Evolutionary conservation across 2,113 vertebrate species (phyloP).

Genomic region (Suncus etruscus): DNA sequence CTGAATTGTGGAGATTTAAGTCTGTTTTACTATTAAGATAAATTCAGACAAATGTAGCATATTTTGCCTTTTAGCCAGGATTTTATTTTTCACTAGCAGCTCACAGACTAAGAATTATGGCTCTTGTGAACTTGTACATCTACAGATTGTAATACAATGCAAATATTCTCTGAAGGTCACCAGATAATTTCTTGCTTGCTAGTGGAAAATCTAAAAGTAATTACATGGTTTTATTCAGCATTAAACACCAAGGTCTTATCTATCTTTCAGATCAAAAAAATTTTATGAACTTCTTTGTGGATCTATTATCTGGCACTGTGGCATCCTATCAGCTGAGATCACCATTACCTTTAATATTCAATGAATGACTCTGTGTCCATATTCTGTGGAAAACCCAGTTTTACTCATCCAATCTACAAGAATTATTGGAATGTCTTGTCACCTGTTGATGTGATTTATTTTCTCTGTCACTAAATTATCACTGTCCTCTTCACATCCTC

Average conservation of each 20-base stretch:
- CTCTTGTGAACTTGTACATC: constrained; percentile 31
- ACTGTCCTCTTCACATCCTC: not conserved
- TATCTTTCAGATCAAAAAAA: constrained; percentile 6
- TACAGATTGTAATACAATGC: not conserved
- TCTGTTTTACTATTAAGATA: constrained; percentile 15
- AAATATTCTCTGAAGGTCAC: not conserved
- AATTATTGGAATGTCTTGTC: not conserved
- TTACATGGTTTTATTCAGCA: not conserved
- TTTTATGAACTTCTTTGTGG: too few relatives aligned
- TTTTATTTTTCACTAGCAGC: not conserved
- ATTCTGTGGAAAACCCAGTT: not conserved
- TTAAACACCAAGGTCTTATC: not conserved
- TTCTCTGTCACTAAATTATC: not conserved
- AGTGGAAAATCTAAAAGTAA: not conserved
- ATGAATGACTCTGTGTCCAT: not conserved
- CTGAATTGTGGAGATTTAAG: not conserved
- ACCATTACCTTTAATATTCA: constrained; percentile 27
- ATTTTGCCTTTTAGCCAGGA: not conserved
- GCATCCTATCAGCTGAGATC: not conserved
- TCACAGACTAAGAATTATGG: not conserved
- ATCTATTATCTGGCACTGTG: not conserved
- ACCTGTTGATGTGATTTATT: not conserved
- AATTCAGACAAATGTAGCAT: not conserved
- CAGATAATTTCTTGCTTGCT: constrained; percentile 28
- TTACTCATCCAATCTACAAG: not conserved